Evolutionary conservation across 2,113 vertebrate species (phyloP), one percentile per base, ranked within the genome.

Genomic region (Chlorodrepanis virens): DNA sequence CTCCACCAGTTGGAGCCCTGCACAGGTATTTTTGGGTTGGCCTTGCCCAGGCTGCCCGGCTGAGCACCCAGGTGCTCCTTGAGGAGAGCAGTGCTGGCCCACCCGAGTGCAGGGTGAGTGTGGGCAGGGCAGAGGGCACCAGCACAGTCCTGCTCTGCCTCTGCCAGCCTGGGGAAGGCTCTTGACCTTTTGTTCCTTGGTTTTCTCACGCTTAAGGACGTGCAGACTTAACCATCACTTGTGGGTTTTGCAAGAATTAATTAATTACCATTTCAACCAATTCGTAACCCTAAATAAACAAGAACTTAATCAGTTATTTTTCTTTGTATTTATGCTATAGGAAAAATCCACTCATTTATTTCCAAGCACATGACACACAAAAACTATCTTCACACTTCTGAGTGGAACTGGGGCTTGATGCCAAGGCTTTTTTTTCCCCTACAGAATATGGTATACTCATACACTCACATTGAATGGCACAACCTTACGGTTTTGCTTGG

Each of bases 351-450:
- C 90, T 87, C 63, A 45, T 96, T 90, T 93, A 82, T 96, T 96
- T 95, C 85, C 56, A 86, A 94, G 90, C 44, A 2, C 57, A 37
- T 56, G 88, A 94, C 92, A 91, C 68, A 63, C 59, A 68, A 83
- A 92, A 96, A 90, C 79, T 78, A 91, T 89, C 83, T 96, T 96
- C 90, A 90, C 93, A 94, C 94, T 97, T 96, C 85, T 92, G 81
- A 96, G 83, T 86, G 83, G 90, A 96, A 71, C 85, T 70, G 82
- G 88, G 92, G 88, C 92, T 87, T 2, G 5, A 60, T 97, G 94
- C 94, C 93, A 95, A 60, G 45, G 68, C 14, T 82, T 89, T 94
- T 94, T 92, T 52, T 95, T 90, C 14, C 21, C 72, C 69, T 80
- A 13, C 68, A 77, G 90, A 94, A 88, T 92, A 86, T 93, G 83